Percentiles rank a stretch among this genome's conserved stretches.
Evolutionary conservation across 2,888 invertebrate species (phyloP).

Genomic region (Cerastoderma edule): DNA sequence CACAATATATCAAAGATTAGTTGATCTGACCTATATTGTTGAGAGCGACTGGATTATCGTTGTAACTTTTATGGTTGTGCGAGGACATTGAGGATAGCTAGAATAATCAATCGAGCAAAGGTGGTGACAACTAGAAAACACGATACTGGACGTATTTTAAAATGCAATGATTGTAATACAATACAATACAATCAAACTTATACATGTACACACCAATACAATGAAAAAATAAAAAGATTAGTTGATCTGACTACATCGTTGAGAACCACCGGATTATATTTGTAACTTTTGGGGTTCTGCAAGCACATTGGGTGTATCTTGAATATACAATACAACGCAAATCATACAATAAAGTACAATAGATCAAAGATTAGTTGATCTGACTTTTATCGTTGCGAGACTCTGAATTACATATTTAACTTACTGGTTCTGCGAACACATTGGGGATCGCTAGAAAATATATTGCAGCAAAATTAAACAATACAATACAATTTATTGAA

Average conservation of each 20-base stretch:
- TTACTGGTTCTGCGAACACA: slow-evolving; percentile 33
- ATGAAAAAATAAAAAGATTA: too few species aligned
- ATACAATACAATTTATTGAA: not conserved
- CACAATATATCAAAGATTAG: slow-evolving; percentile 42
- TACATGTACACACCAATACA: too few species aligned
- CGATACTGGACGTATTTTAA: not conserved
- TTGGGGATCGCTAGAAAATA: too few species aligned
- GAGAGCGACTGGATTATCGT: slow-evolving; percentile 37
- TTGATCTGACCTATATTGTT: slow-evolving; percentile 30
- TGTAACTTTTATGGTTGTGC: slow-evolving; percentile 44
- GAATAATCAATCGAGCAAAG: slow-evolving; percentile 41
- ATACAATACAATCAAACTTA: not conserved
- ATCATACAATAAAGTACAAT: too few species aligned
- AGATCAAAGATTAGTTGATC: slow-evolving; percentile 47
- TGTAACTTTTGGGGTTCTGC: slow-evolving; percentile 42
- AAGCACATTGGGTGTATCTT: slow-evolving; percentile 51
- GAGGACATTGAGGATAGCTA: too few species aligned
- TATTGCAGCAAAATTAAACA: not conserved
- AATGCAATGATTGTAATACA: not conserved
- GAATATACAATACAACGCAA: slow-evolving; percentile 13
- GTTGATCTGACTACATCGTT: slow-evolving; percentile 30
- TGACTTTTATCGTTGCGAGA: slow-evolving; percentile 12
- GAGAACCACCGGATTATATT: slow-evolving; percentile 38
- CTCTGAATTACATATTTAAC: slow-evolving; percentile 47
- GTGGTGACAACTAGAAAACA: slow-evolving; percentile 48